Conservation (phyloP, 2,797 vertebrate genomes). For the Hoplostethus atlanticus region DNA sequence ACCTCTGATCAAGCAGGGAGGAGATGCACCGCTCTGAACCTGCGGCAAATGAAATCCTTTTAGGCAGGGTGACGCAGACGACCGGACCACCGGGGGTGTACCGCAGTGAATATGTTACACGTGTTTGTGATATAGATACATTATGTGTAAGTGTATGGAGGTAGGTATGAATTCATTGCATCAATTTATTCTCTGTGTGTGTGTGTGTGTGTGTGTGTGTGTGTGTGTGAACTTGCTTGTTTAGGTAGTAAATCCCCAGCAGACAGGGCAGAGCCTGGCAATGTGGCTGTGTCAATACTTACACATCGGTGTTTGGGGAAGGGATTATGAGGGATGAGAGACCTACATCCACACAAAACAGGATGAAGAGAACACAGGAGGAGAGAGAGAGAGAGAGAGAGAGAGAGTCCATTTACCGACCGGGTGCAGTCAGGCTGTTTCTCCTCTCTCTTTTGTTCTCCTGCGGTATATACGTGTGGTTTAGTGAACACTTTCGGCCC, state of each 20-base stretch:
- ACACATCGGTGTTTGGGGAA: constrained; percentile 80
- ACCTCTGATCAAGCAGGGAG: constrained; percentile 55
- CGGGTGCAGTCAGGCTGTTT: constrained; percentile 29
- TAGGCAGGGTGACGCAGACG: constrained; percentile 36
- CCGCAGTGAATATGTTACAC: constrained; percentile 6
- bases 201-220: constrained; percentile 24
- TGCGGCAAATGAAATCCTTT: constrained; percentile 53
- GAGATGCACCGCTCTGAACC: constrained; percentile 54
- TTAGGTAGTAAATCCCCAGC: constrained; percentile 75
- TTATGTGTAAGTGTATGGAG: constrained; percentile 35
- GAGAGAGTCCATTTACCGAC: constrained; percentile 62
- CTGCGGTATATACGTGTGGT: constrained; percentile 7
- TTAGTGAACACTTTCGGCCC: constrained; percentile 48
- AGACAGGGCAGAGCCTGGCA: constrained; percentile 62
- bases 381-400: constrained; percentile 39
- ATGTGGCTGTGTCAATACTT: constrained; percentile 77
- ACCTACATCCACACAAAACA: constrained; percentile 68
- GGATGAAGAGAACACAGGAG: constrained; percentile 50
- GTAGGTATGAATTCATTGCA: constrained; percentile 58
- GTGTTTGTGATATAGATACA: constrained; percentile 32
- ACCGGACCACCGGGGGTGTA: constrained; percentile 9
- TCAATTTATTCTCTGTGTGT: constrained; percentile 48
- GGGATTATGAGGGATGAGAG: constrained; percentile 79
- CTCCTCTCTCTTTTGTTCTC: constrained; percentile 55
- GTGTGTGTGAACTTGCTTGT: constrained; percentile 59